Conservation (phyloP, 2,113 vertebrate genomes). For the Tetrax tetrax region DNA sequence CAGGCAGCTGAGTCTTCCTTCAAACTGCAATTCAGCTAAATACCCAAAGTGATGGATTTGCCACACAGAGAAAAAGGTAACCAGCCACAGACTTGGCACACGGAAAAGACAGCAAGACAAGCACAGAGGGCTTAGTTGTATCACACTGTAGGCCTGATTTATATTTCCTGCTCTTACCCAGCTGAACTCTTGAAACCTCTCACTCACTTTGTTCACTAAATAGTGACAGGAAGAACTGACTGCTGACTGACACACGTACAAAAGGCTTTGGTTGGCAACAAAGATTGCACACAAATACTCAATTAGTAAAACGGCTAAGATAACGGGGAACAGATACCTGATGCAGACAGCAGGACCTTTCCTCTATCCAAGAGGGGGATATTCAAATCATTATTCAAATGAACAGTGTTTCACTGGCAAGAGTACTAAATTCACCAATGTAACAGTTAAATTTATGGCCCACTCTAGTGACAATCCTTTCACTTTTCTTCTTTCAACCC, state of each 20-base stretch:
- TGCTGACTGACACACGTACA: neutral
- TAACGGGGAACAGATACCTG: neutral
- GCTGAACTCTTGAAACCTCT: neutral
- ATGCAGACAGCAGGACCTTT: neutral
- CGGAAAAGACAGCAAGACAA: neutral
- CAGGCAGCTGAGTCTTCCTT: neutral
- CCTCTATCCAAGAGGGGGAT: neutral
- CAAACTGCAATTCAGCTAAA: neutral
- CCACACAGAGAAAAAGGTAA: neutral
- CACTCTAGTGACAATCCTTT: neutral
- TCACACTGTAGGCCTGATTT: neutral
- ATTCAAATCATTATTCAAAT: neutral
- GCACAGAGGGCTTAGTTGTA: neutral
- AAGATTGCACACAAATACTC: neutral
- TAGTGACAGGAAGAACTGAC: neutral
- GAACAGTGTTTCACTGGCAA: neutral
- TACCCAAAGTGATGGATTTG: neutral
- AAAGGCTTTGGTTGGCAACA: neutral
- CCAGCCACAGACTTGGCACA: neutral
- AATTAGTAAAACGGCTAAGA: neutral
- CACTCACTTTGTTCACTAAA: neutral
- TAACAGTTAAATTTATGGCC: neutral
- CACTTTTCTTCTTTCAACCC: neutral
- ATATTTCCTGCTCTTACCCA: neutral
- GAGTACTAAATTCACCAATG: neutral